Base-by-base conservation (phyloP, 2,113 vertebrate genomes). In the Channa argus region DNA sequence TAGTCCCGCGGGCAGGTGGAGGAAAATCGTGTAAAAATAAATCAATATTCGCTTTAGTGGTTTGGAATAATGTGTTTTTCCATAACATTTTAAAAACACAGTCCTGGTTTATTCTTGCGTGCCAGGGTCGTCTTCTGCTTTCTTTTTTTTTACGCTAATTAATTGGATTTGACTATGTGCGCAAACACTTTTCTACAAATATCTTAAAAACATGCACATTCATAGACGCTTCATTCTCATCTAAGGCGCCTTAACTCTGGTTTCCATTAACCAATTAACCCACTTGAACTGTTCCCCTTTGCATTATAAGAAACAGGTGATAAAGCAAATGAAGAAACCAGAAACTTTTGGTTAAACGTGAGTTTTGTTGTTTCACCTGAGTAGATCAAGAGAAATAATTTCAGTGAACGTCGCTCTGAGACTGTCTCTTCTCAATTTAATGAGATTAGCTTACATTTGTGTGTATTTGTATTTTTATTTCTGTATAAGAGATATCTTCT, bases 251-350 rank as follows among this genome's bases (percentile, higher is more conserved):
- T 75, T 34, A n/a, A 49, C n/a, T 50, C 56, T 64, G 59, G 3
- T 72, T 65, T 82, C 61, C 70, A 76, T 76, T 64, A 61, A 77
- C 15, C 13, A 64, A 62, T 79, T 60, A 56, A 67, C 59, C 45
- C 53, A 38, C 58, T 4, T 54, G 34, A 13, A 50, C 71, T 71
- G 8, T 81, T 79, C 43, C 49, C 34, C 11, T 65, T 43, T 58
- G 44, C 50, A 51, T 6, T 44, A 45, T 5, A 46, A 53, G 39
- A 60, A 14, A 15, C 11, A 15, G 4, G 73, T 53, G 71, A 54
- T 24, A 24, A 24, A 24, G 2, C 67, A 56, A 43, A 0, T 14
- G 37, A 24, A 51, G 8, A 34, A 34, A 10, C 10, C 15, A 50
- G 12, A 45, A 81, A 83, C 37, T 65, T 50, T 13, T 38, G 34